Percentiles rank a stretch among this genome's conserved stretches.
phyloP scores from a whole-genome alignment of 2,113 vertebrate species.

The Corythaeola cristata region DNA sequence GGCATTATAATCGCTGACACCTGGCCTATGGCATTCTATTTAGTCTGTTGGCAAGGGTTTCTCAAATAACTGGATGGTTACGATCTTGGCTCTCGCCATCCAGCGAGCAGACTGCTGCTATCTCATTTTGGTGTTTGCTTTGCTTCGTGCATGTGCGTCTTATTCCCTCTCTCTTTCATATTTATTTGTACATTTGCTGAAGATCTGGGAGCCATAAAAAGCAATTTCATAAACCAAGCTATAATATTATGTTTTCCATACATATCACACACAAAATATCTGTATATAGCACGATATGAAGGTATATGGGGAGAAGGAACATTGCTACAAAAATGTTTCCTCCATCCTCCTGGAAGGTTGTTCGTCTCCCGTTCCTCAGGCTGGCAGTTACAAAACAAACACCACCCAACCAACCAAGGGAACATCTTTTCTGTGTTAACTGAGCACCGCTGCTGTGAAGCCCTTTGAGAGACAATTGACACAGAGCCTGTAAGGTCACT shows the following conservation, averaged over 20 bases:
- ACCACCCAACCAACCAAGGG: neutral
- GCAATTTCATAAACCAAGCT: neutral
- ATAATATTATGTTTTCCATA: fast-evolving
- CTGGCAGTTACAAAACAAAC: neutral
- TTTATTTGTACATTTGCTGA: neutral
- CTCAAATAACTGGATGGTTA: slow-evolving; percentile 24
- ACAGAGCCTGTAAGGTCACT: neutral
- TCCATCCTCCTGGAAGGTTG: neutral
- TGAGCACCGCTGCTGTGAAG: neutral
- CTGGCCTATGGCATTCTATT: slow-evolving; percentile 13
- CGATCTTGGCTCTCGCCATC: slow-evolving; percentile 14
- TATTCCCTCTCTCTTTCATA: neutral
- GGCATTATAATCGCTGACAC: slow-evolving; percentile 44
- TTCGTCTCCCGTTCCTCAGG: neutral
- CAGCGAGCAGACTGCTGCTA: slow-evolving; percentile 11
- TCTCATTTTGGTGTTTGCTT: neutral
- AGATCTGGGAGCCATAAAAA: slow-evolving; percentile 10
- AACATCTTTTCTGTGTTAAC: neutral
- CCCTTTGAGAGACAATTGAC: neutral
- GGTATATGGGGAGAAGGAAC: neutral
- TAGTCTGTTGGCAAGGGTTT: slow-evolving; percentile 37
- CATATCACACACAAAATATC: fast-evolving
- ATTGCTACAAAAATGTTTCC: neutral
- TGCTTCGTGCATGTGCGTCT: neutral
- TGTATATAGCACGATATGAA: fast-evolving